phyloP scores from a whole-genome alignment of 2,888 invertebrate species.

The Neoscelio sp. region DNA sequence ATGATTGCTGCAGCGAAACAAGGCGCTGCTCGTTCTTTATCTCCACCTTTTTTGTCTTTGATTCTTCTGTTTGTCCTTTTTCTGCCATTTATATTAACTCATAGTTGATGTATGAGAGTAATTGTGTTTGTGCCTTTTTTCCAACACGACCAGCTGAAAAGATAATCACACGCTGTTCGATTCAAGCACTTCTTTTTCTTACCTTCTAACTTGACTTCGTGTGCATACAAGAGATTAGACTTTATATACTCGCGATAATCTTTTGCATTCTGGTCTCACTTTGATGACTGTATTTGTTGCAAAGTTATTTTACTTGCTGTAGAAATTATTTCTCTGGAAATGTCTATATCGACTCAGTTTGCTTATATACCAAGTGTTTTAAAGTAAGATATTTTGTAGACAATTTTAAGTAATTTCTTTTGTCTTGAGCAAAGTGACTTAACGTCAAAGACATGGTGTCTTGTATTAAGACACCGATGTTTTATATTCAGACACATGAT shows the following conservation, averaged over 20 bases:
- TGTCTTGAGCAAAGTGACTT: too few species aligned
- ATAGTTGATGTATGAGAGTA: background rate
- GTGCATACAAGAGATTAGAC: slow-evolving; percentile 1
- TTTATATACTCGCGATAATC: slow-evolving; percentile 1
- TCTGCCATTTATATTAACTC: background rate
- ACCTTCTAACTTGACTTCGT: background rate
- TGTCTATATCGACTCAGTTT: too few species aligned
- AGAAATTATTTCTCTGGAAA: too few species aligned
- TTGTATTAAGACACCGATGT: too few species aligned
- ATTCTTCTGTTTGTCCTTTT: background rate
- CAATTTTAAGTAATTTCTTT: too few species aligned
- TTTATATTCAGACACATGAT: too few species aligned
- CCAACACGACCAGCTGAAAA: slow-evolving; percentile 4
- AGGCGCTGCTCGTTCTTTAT: slow-evolving; percentile 1
- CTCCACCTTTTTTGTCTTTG: background rate
- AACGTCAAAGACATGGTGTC: too few species aligned
- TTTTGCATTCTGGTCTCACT: too few species aligned
- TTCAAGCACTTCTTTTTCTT: slow-evolving; percentile 6
- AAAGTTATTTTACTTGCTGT: too few species aligned
- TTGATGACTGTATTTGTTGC: too few species aligned
- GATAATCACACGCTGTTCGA: slow-evolving; percentile 20
- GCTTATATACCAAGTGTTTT: too few species aligned
- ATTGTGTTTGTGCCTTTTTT: slow-evolving; percentile 12
- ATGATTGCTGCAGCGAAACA: slow-evolving; percentile 4
- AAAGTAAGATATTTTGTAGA: too few species aligned